Evolutionary conservation across 2,888 invertebrate genomes (phyloP).

Genomic region (Phortica magna): DNA sequence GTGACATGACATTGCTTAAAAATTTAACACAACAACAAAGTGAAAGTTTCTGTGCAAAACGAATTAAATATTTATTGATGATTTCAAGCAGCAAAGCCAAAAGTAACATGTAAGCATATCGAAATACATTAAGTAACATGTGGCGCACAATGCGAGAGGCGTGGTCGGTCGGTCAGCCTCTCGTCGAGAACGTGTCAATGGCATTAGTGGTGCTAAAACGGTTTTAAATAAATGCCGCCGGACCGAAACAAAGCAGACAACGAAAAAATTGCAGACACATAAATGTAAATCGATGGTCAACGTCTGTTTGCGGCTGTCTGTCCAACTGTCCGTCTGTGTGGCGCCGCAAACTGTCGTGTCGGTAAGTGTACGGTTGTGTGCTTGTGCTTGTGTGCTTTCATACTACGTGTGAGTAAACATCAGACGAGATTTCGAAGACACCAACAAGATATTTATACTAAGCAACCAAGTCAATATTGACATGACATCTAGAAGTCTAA

Average conservation of each 20-base stretch:
- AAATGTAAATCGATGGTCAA: conserved; percentile 10
- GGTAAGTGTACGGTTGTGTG: too few species aligned
- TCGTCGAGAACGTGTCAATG: neutral
- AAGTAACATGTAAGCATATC: neutral
- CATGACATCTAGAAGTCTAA: too few species aligned
- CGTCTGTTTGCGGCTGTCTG: neutral
- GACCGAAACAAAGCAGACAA: neutral
- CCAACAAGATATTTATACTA: too few species aligned
- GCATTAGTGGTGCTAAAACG: neutral
- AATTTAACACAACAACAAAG: too few species aligned
- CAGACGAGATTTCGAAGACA: too few species aligned
- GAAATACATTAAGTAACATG: neutral
- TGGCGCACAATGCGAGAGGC: neutral
- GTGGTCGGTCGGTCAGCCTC: neutral
- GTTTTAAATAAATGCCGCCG: neutral
- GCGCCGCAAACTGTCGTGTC: too few species aligned
- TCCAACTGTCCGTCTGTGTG: neutral
- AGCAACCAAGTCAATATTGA: too few species aligned
- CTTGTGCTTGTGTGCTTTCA: too few species aligned
- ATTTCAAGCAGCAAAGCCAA: neutral
- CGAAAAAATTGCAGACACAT: neutral
- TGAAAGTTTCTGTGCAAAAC: neutral
- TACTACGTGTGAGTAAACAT: too few species aligned
- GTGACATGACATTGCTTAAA: too few species aligned
- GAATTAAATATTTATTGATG: neutral